Evolutionary conservation across 2,113 vertebrate genomes (phyloP).

Genomic region (Empidonax alnorum): DNA sequence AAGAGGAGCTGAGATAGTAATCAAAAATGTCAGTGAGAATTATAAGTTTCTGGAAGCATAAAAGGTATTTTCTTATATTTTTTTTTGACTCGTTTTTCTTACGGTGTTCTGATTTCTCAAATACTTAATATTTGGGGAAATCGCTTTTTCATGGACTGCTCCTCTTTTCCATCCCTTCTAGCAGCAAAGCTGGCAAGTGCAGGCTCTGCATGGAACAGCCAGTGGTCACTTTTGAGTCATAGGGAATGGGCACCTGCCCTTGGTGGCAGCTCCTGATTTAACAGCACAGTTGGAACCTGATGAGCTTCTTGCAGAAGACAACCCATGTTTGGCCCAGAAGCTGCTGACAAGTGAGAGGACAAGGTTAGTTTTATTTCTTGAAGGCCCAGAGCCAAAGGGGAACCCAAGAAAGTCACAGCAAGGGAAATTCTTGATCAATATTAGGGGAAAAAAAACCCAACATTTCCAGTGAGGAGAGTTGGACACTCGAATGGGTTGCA

Average conservation of each 20-base stretch:
- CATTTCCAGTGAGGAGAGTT: neutral
- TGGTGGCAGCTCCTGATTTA: neutral
- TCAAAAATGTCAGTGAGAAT: slow-evolving; percentile 36
- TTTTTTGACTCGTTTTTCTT: neutral
- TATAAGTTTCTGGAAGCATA: neutral
- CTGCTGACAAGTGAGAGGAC: neutral
- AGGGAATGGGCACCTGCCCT: neutral
- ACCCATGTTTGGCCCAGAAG: neutral
- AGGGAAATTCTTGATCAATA: neutral
- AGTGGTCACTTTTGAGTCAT: neutral
- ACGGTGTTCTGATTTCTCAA: neutral
- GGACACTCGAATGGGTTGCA: neutral
- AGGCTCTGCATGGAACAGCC: neutral
- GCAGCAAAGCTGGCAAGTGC: neutral
- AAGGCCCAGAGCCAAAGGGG: neutral
- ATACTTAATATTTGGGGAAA: neutral
- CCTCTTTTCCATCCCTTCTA: neutral
- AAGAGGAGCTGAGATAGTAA: slow-evolving; percentile 33
- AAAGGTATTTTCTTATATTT: neutral
- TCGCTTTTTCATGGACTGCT: neutral
- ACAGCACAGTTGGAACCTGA: neutral
- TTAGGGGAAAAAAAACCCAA: accelerated
- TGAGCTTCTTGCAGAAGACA: neutral
- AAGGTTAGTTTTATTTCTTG: neutral
- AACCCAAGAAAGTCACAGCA: neutral